Evolutionary conservation across 2,888 invertebrate genomes (phyloP), one percentile per base, ranked within the genome.

Genomic region (Lepidonotus clava): DNA sequence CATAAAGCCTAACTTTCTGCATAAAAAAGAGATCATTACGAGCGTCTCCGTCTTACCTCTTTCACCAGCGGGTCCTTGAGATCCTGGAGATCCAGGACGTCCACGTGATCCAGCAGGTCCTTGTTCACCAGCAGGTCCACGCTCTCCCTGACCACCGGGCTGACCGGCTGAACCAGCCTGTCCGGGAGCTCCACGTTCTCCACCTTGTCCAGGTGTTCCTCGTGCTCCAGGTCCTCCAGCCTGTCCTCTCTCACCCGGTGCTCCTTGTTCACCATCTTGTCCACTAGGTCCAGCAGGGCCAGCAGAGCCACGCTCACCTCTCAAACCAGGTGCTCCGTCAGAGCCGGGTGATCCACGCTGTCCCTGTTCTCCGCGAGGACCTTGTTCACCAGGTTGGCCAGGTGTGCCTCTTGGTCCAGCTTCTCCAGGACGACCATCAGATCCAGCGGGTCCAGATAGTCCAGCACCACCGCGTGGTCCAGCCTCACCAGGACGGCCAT

Each of bases 401-500:
- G 86, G 21, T 24, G 46, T 32, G 51, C 89, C 80, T 18, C 80
- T 34, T 14, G 53, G 36, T 40, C 89, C 89, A 36, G 85, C 41
- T 46, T 71, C 83, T 21, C 89, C 89, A 18, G 38, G 66, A 51
- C 41, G 41, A 34, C 89, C 89, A 46, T 18, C 77, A 4, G 85
- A 2, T 5, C 89, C 89, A 46, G 41, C 21, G 66, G 38, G 83
- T 36, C 90, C 90, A 38, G 87, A 67, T 4, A 71, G 24, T 77
- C 89, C 89, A 18, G 86, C 53, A 36, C 86, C 83, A 46, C 88
- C 89, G 18, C 53, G 21, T 56, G 86, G 53, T 34, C 89, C 89
- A 2, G 80, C 34, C 18, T 61, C 53, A 40, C 88, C 87, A 40
- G 53, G 36, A 11, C 36, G 11, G 11, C 88, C 88, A 40, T 24